A percentile compares a stretch with the other conserved stretches of the same genome.
phyloP scores from a whole-genome alignment of 2,797 vertebrate species.

The Cuculus canorus region DNA sequence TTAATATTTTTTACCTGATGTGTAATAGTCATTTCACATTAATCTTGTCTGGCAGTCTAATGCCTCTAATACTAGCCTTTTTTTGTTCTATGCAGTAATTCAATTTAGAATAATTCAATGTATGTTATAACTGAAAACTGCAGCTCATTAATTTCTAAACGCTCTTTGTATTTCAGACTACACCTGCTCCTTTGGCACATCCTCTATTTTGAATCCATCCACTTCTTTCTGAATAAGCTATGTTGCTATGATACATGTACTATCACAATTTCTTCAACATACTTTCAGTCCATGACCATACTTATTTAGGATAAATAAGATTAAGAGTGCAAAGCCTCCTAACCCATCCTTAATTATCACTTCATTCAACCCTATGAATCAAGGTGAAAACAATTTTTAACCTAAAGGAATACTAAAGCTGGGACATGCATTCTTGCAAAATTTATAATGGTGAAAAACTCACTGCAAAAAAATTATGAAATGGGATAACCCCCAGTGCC shows the following conservation, averaged over 20 bases:
- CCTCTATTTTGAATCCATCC: constrained; percentile 39
- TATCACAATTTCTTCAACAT: constrained; percentile 50
- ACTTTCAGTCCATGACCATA: constrained; percentile 57
- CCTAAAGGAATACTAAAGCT: not conserved
- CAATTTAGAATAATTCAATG: constrained; percentile 42
- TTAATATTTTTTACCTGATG: constrained; percentile 39
- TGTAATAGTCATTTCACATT: constrained; percentile 29
- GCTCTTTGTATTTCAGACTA: constrained; percentile 51
- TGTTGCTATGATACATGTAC: constrained; percentile 75
- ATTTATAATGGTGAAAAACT: not conserved
- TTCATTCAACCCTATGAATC: not conserved
- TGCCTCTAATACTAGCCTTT: constrained; percentile 32
- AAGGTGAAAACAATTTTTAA: not conserved
- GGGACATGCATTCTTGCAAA: not conserved
- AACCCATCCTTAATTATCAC: not conserved
- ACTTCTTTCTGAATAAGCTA: constrained; percentile 49
- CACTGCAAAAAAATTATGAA: not conserved
- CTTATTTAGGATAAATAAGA: constrained; percentile 31
- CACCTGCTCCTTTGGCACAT: constrained; percentile 56
- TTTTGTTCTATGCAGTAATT: constrained; percentile 39
- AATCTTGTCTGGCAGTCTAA: constrained; percentile 18
- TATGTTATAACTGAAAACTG: constrained; percentile 46
- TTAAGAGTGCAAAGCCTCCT: not conserved
- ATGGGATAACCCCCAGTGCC: not conserved
- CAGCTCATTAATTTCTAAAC: constrained; percentile 55